A percentile compares a stretch with the other conserved stretches of the same genome.
Conservation (phyloP, 2,888 invertebrate genomes). For the Limnephilus rhombicus region DNA sequence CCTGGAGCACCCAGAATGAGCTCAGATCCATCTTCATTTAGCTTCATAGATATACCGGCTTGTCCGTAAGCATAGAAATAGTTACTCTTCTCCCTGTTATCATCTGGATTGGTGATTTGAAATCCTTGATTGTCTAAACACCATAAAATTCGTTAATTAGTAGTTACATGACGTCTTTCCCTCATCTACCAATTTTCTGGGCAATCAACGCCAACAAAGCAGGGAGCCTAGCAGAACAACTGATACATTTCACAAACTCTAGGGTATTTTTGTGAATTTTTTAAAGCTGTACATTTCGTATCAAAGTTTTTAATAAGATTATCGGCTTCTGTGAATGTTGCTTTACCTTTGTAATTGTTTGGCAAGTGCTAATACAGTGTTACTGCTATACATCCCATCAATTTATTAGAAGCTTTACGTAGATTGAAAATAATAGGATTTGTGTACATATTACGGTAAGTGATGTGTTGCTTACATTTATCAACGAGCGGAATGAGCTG, state of each 20-base stretch:
- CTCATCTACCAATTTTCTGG: no score
- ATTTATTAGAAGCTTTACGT: not conserved
- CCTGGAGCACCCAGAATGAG: slow-evolving; percentile 81
- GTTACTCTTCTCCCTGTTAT: slow-evolving; percentile 61
- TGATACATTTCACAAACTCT: not conserved
- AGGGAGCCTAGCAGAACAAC: no score
- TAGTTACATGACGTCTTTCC: not conserved
- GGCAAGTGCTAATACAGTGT: not conserved
- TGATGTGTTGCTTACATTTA: slow-evolving; percentile 43
- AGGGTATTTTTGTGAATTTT: not conserved
- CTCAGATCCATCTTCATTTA: slow-evolving; percentile 71
- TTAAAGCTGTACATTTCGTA: no score
- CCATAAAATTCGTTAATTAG: not conserved
- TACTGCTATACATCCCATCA: not conserved
- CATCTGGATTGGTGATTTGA: slow-evolving; percentile 20
- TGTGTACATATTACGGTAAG: not conserved
- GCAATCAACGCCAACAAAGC: no score
- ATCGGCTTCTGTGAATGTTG: no score
- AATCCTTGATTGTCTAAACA: slow-evolving; percentile 71
- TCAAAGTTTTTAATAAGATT: no score
- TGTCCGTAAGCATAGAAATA: slow-evolving; percentile 77
- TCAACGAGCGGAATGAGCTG: slow-evolving; percentile 61
- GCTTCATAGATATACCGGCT: slow-evolving; percentile 76
- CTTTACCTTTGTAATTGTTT: not conserved
- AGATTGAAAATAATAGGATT: not conserved